Evolutionary conservation across 92 coral and sea anemone species (phyloP).

Genomic region (Phenganax stokvisi): DNA sequence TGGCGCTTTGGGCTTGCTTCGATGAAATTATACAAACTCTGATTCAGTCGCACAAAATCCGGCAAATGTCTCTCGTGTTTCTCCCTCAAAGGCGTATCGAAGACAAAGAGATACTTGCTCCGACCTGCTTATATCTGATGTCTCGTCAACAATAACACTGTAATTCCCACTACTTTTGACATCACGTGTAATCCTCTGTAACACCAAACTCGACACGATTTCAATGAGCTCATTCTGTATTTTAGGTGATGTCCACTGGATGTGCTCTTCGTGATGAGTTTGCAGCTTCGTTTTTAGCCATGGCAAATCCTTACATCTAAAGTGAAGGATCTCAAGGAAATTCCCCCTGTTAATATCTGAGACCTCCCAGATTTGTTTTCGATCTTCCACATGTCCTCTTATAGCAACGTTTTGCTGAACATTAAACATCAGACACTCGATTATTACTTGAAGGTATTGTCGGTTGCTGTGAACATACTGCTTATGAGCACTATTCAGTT

Average conservation of each 20-base stretch:
- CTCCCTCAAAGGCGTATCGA: slow-evolving; percentile 30
- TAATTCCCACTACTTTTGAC: slow-evolving; percentile 11
- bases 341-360: slow-evolving; percentile 40
- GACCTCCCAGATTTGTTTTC: slow-evolving; percentile 38
- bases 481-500: slow-evolving; percentile 39
- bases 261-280: slow-evolving; percentile 10
- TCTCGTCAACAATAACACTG: slow-evolving; percentile 36
- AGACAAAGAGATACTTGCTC: slow-evolving; percentile 46
- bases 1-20: slow-evolving; percentile 51
- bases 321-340: slow-evolving; percentile 30
- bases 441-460: slow-evolving; percentile 42
- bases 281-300: slow-evolving; percentile 26
- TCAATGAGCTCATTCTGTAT: slow-evolving; percentile 28
- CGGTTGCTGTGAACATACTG: slow-evolving; percentile 44
- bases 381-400: slow-evolving; percentile 43
- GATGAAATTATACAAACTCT: slow-evolving; percentile 42
- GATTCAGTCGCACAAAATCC: slow-evolving; percentile 42
- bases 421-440: slow-evolving; percentile 40
- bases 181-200: slow-evolving; percentile 5
- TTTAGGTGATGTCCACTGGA: slow-evolving; percentile 27
- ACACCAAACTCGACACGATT: slow-evolving; percentile 25
- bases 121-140: slow-evolving; percentile 38
- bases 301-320: slow-evolving; percentile 39
- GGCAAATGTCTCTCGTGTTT: slow-evolving; percentile 29
- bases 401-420: slow-evolving; percentile 47